Evolutionary conservation across 2,113 vertebrate genomes (phyloP).

Genomic region (Sorex araneus): DNA sequence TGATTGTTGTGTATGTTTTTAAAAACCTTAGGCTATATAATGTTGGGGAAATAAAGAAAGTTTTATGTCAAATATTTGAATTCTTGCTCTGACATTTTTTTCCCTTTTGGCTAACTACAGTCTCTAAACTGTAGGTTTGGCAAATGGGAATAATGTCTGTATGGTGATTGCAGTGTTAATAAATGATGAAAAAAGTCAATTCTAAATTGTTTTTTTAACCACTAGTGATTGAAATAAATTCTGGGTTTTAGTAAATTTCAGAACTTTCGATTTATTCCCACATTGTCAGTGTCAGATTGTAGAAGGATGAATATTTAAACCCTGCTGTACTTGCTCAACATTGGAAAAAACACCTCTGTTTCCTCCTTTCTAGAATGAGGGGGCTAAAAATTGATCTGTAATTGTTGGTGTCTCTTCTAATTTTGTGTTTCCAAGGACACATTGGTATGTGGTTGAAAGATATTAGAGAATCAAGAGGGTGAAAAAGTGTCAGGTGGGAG

Average conservation of each 20-base stretch:
- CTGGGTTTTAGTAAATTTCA: neutral
- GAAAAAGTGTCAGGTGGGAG: neutral
- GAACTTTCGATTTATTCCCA: conserved; percentile 21
- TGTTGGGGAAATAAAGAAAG: neutral
- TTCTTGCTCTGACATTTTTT: conserved; percentile 46
- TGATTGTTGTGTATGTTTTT: neutral
- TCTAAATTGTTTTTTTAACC: neutral
- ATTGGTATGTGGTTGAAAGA: conserved; percentile 6
- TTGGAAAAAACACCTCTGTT: conserved; percentile 34
- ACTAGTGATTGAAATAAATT: conserved; percentile 43
- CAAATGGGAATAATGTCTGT: conserved; percentile 30
- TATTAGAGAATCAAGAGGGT: neutral
- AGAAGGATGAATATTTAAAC: neutral
- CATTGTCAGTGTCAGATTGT: neutral
- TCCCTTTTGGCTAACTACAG: neutral
- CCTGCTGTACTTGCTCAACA: conserved; percentile 10
- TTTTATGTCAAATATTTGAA: conserved; percentile 44
- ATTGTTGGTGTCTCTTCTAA: conserved; percentile 28
- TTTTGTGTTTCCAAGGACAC: conserved; percentile 26
- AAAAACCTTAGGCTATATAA: conserved; percentile 21
- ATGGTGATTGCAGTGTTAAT: conserved; percentile 1
- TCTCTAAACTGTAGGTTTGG: neutral
- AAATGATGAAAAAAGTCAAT: neutral
- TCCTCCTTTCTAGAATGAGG: conserved; percentile 38
- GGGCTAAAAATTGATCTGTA: conserved; percentile 25